Evolutionary conservation across 2,888 invertebrate genomes (phyloP).

Genomic region (Sinhomidia bicolor): DNA sequence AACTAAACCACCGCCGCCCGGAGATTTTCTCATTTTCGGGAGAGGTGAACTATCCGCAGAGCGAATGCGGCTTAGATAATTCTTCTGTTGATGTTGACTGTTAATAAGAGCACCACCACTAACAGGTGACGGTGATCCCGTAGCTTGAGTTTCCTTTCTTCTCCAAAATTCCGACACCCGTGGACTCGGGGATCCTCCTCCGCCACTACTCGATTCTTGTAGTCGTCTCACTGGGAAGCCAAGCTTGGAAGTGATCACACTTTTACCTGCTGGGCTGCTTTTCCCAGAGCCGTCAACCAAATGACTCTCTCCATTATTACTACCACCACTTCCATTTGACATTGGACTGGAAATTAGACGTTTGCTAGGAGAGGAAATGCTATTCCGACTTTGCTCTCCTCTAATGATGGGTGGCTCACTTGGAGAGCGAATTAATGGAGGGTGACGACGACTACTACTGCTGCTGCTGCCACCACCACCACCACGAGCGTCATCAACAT

Average conservation of each 20-base stretch:
- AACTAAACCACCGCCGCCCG: constrained; percentile 58
- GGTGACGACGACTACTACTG: no score
- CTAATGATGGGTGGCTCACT: constrained; percentile 79
- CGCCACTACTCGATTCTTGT: constrained; percentile 70
- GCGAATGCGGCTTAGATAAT: constrained; percentile 76
- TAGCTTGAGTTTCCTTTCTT: constrained; percentile 79
- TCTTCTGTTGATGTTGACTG: constrained; percentile 62
- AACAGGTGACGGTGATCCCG: constrained; percentile 67
- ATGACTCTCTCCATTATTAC: constrained; percentile 51
- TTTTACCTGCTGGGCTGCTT: constrained; percentile 51
- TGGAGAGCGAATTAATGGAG: constrained; percentile 74
- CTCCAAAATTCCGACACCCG: constrained; percentile 80
- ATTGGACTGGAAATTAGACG: constrained; percentile 71
- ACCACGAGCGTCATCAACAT: constrained; percentile 41
- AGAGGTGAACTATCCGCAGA: constrained; percentile 79
- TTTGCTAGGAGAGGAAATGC: constrained; percentile 68
- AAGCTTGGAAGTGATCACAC: constrained; percentile 77
- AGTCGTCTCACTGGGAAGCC: constrained; percentile 79
- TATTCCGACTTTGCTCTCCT: constrained; percentile 51
- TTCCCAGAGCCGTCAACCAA: constrained; percentile 5
- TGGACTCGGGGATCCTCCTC: constrained; percentile 75
- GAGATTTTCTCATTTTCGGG: constrained; percentile 75
- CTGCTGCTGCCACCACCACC: constrained; percentile 40
- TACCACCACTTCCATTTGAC: no score
- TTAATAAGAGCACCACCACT: neutral